Base-by-base conservation (phyloP, 2,888 invertebrate species). In the Eupithecia subumbrata region DNA sequence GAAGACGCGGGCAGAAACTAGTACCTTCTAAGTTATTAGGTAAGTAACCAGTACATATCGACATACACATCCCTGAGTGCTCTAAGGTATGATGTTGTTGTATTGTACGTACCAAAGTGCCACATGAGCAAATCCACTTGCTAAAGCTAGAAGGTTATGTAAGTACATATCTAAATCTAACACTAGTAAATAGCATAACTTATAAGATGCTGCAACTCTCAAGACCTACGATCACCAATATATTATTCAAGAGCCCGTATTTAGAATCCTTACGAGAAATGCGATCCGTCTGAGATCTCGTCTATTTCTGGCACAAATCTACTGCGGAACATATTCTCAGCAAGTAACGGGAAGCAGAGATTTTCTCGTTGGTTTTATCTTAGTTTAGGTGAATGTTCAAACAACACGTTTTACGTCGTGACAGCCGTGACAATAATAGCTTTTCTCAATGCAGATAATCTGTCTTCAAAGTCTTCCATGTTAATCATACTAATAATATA, bases 271-370 rank as follows among this genome's bases (percentile, higher is more conserved):
- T 63, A 5, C 22, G 22, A 40, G 71, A 71, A 71, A 60, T 43
- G 40, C 34, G 37, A 71, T 60, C 70, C 70, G 69, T 56, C 69
- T 70, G 69, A 71, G 71, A 71, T 60, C 40, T 52, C 22, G 16
- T 18, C 60, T 71, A 71, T 71, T 71, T 60, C 43, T 9, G 22
- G 25, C 22, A 5, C 18, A 63, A 43, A 25, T 71, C 60, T 34
- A 71, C n/a, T 34, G 30, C 69, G 34, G 52, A 60, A 40, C 60
- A 43, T 71, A 40, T 56, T 40, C 60, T 25, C 71, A 16, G 56
- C 56, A 60, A 60, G 60, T 60, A 60, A 60, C 60, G 60, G 60
- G 60, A 60, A 12, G 25, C 25, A 25, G 60, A 25, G 60, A 60
- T 60, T 60, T 25, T 60, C 12, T 60, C 60, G 25, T 60, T 60